Conservation (phyloP, 53 echinoderm and acorn worm species). For the Paracentrotus lividus region DNA sequence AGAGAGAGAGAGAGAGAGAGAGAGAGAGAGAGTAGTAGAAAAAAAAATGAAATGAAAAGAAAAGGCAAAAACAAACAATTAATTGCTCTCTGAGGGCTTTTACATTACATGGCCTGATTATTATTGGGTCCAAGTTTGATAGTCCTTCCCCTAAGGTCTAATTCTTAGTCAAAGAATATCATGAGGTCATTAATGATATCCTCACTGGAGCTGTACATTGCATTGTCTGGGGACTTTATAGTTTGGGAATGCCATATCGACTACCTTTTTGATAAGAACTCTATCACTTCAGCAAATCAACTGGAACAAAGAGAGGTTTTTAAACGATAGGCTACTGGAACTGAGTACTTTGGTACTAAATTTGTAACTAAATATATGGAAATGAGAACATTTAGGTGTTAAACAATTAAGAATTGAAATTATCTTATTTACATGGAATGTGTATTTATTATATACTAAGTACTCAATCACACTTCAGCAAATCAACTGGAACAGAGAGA, state of each 20-base stretch:
- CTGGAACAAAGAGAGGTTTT: background rate
- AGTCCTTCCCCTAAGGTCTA: background rate
- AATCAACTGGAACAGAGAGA: too few relatives aligned
- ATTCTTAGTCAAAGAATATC: background rate
- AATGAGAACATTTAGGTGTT: too few relatives aligned
- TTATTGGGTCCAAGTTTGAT: background rate
- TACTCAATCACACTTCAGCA: too few relatives aligned
- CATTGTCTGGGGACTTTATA: background rate
- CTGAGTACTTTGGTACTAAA: too few relatives aligned
- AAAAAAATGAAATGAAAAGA: background rate
- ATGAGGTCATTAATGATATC: slow-evolving; percentile 10
- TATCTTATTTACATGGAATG: too few relatives aligned
- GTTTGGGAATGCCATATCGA: background rate
- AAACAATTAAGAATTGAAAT: too few relatives aligned
- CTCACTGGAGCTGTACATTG: background rate
- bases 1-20: background rate
- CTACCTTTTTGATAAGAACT: background rate
- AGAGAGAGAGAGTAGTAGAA: background rate
- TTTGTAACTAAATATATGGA: too few relatives aligned
- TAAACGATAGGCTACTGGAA: too few relatives aligned
- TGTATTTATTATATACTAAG: too few relatives aligned
- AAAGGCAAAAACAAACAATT: too few relatives aligned
- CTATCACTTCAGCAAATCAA: background rate
- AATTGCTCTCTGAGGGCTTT: slow-evolving; percentile 31
- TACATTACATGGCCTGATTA: slow-evolving; percentile 38